phyloP scores from a whole-genome alignment of 2,888 invertebrate genomes.

The Tetrapedia diversipes region DNA sequence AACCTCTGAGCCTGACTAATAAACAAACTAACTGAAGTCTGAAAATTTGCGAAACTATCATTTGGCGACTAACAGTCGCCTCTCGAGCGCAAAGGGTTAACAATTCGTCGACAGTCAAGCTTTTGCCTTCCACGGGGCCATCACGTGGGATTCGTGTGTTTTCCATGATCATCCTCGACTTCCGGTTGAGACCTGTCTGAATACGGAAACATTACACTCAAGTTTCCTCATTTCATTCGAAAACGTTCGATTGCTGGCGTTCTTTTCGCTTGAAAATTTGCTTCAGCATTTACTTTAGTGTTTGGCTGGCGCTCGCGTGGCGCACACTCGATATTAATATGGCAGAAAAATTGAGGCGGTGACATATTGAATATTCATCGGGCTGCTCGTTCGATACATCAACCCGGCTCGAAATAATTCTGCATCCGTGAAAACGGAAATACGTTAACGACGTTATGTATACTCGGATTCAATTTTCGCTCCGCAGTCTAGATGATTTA shows the following conservation, averaged over 20 bases:
- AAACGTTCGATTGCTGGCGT: background rate
- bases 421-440: background rate
- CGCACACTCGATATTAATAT: slow-evolving; percentile 7
- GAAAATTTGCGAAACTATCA: too few species aligned
- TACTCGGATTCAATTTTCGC: background rate
- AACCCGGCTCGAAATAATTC: slow-evolving; percentile 2
- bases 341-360: background rate
- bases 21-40: too few species aligned
- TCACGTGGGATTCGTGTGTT: background rate
- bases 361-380: slow-evolving; percentile 23
- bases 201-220: background rate
- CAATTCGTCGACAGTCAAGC: too few species aligned
- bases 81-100: too few species aligned
- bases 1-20: too few species aligned
- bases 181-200: background rate
- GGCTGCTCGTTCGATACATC: background rate
- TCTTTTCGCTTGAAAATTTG: too few species aligned
- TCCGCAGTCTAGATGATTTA: background rate
- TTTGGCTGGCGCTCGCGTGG: too few species aligned
- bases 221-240: background rate
- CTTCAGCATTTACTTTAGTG: too few species aligned
- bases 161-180: background rate
- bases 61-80: too few species aligned
- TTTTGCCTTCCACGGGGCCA: background rate
- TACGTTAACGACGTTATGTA: background rate